Evolutionary conservation across 2,113 vertebrate genomes (phyloP).

Genomic region (Poecile atricapillus): DNA sequence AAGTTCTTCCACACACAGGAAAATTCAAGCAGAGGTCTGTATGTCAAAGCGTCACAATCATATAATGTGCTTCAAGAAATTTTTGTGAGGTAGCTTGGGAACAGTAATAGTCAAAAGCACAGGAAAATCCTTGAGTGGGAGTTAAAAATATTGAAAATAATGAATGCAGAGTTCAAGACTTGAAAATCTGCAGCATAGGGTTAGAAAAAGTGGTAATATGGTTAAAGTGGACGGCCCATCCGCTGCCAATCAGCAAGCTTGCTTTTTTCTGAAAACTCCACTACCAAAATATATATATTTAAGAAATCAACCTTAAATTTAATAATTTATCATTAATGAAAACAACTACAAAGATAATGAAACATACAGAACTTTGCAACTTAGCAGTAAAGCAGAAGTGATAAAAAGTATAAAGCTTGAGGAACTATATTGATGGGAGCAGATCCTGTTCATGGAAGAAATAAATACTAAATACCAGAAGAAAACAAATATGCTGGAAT

Average conservation of each 20-base stretch:
- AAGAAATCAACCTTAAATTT: neutral
- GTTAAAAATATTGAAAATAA: neutral
- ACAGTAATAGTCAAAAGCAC: neutral
- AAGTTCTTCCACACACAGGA: neutral
- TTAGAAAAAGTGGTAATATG: neutral
- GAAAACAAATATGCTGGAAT: neutral
- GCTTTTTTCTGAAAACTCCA: neutral
- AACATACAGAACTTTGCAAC: neutral
- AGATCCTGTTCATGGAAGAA: neutral
- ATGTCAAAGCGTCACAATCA: neutral
- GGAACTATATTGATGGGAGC: neutral
- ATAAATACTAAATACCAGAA: neutral
- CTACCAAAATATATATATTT: neutral
- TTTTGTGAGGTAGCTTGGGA: neutral
- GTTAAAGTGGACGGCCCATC: neutral
- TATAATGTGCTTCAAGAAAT: neutral
- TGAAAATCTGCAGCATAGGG: neutral
- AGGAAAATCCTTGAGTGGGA: neutral
- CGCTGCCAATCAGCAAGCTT: neutral
- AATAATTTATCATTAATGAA: neutral
- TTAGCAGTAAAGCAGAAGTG: neutral
- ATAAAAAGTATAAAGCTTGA: neutral
- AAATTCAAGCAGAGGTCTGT: neutral
- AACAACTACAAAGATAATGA: neutral
- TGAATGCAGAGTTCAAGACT: neutral